phyloP scores from a whole-genome alignment of 2,888 invertebrate genomes.

The Philaethria dido region DNA sequence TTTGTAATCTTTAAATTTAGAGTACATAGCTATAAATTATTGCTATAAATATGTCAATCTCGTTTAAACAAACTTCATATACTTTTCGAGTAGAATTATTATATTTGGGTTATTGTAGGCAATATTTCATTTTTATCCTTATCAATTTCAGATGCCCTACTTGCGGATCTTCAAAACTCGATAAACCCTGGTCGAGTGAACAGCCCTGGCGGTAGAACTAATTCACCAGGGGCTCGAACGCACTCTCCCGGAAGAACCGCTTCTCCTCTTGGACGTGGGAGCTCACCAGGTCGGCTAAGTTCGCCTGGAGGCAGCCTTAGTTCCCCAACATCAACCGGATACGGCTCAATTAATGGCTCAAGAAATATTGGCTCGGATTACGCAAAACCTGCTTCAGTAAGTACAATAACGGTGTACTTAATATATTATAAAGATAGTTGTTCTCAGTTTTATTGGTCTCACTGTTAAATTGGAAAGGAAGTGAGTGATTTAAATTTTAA shows the following conservation, averaged over 20 bases:
- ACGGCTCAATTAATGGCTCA: conserved; percentile 91
- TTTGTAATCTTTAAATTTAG: background rate
- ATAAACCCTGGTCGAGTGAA: conserved; percentile 86
- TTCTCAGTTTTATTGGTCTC: conserved; percentile 1
- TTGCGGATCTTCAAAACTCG: conserved; percentile 98
- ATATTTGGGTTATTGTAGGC: background rate
- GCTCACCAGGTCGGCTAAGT: conserved; percentile 82
- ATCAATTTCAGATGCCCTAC: conserved; percentile 92
- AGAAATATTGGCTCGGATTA: conserved; percentile 79
- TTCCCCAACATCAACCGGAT: conserved; percentile 85
- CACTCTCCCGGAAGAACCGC: conserved; percentile 69
- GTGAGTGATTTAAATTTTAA: background rate
- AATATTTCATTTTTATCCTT: background rate
- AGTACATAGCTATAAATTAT: too few species aligned
- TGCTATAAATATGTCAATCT: background rate
- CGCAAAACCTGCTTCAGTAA: conserved; percentile 86
- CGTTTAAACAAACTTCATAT: background rate
- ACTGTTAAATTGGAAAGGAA: background rate
- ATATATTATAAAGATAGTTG: conserved; percentile 12
- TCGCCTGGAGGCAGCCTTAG: conserved; percentile 77
- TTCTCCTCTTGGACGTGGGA: conserved; percentile 63
- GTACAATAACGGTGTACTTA: conserved; percentile 48
- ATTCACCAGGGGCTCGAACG: conserved; percentile 81
- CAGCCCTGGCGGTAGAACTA: conserved; percentile 66
- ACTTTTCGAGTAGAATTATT: background rate